These are phyloP conservation scores for Dysmachus trigonus DNA, from an alignment of 2,888 invertebrate species.

Conservation along the genomic window DNA sequence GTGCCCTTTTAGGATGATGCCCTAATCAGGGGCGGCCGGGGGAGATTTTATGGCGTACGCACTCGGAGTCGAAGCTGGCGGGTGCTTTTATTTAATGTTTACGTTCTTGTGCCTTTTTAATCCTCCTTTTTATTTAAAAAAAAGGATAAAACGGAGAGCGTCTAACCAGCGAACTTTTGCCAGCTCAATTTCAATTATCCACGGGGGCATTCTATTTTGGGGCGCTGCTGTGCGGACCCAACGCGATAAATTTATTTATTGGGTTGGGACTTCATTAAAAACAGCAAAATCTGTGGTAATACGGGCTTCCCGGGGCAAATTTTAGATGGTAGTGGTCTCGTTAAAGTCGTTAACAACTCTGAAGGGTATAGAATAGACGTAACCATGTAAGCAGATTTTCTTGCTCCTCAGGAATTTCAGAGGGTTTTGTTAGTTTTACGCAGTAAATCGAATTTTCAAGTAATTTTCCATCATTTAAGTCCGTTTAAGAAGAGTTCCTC, in stretches of 20 bases:
- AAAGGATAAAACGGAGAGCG: neutral
- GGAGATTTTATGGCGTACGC: neutral
- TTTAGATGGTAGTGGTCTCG: conserved; percentile 14
- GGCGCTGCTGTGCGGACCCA: neutral
- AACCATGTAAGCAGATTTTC: conserved; percentile 14
- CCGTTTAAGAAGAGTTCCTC: conserved; percentile 46
- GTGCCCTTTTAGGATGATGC: neutral
- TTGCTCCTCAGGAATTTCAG: neutral
- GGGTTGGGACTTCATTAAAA: conserved; percentile 39
- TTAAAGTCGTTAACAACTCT: conserved; percentile 29
- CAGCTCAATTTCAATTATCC: conserved; percentile 39
- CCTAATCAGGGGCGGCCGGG: neutral
- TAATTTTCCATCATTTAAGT: conserved; percentile 53
- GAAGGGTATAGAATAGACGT: neutral
- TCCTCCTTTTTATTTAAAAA: conserved; percentile 7
- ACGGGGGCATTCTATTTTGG: neutral
- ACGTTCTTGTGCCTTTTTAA: neutral
- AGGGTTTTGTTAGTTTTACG: conserved; percentile 32
- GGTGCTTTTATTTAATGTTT: conserved; percentile 38
- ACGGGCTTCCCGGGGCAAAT: neutral
- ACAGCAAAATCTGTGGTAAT: conserved; percentile 35
- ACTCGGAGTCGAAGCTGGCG: neutral
- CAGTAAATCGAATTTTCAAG: conserved; percentile 52
- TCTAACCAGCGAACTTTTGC: neutral
- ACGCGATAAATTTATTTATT: conserved; percentile 33